Evolutionary conservation across 2,797 vertebrate species (phyloP), one percentile per base, ranked within the genome.

Genomic region (Adrianichthys oophorus): DNA sequence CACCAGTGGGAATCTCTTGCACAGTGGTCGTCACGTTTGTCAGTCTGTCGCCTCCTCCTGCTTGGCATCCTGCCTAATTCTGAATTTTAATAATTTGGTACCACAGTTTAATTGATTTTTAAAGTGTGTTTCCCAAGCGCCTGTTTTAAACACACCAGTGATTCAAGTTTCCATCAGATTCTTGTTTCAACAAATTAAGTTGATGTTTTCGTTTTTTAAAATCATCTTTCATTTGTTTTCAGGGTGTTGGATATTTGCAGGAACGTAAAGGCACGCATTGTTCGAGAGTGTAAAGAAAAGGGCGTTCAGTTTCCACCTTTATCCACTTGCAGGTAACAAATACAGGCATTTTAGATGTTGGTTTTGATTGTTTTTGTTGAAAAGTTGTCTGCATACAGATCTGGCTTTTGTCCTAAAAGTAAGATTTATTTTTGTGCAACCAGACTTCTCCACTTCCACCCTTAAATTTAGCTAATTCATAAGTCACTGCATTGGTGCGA

Each of bases 161-260:
- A 5, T 15, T 15, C 4, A 15, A 48, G 23, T 48, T 56, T 26
- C 23, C 5, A 26, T 24, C 1, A 23, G 53, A 24, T 24, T 12
- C 15, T 10, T 47, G 4, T 7, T 13, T 4, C 17, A 14, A 18
- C 15, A 18, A 7, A 17, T 12, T 8, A 26, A 43, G 19, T 21
- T n/a, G 6, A 5, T 42, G 4, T 0, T 10, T 53, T 43, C 26
- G 21, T 23, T 5, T 18, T 40, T 32, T 10, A 12, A 37, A 37
- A 37, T 18, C 23, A 13, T 1, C 14, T 7, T 62, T 37, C 12
- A 0, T 44, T 62, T 21, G 15, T 68, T 56, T 57, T 7, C 77
- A 99, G 98, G 81, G 95, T 99, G 84, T 85, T 98, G 85, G 96
- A 99, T 88, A 92, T 98, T 72, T 99, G 98, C 87, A 93, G 94